Evolutionary conservation across 1,140 invertebrate species (phyloP), one percentile per base, ranked within the genome.

Genomic region (Psix sp.): DNA sequence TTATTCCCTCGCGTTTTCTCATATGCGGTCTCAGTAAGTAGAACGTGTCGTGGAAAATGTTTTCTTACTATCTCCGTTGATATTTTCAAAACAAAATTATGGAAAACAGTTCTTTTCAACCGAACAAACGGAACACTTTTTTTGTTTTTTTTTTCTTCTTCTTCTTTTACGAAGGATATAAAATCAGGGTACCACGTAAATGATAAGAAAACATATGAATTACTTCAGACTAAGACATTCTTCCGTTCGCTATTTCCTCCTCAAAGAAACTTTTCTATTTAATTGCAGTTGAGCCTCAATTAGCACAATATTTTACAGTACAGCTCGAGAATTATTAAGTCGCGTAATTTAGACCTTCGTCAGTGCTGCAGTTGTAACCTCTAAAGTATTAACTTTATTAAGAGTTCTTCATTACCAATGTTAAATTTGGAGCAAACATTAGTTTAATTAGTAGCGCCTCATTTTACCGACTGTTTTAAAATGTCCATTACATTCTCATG

Each of bases 301-400:
- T n/a, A n/a, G n/a, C n/a, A n/a, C n/a, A n/a, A n/a, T n/a, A n/a
- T n/a, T n/a, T n/a, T n/a, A n/a, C n/a, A n/a, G n/a, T n/a, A n/a
- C n/a, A n/a, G n/a, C n/a, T n/a, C n/a, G n/a, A n/a, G n/a, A n/a
- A n/a, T 7, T 10, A 29, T 10, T n/a, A 29, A 36, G 31, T 46
- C 48, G 40, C 52, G 26, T 21, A 24, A 36, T 60, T 57, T 26
- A 13, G 52, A 46, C 60, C 59, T 42, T 5, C 48, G 14, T 38
- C 13, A 14, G 17, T 39, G 16, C 3, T 46, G 57, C n/a, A n/a
- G n/a, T 45, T 67, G 63, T 51, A 49, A 73, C 56, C 54, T 60
- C 39, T 46, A 48, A 45, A 60, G 60, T 75, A 57, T 76, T 76
- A 59, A 63, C 57, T 67, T 72, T 67, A 71, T 67, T 66, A 76